Conservation (phyloP, 1,140 invertebrate genomes). For the Phocides pigmalion region DNA sequence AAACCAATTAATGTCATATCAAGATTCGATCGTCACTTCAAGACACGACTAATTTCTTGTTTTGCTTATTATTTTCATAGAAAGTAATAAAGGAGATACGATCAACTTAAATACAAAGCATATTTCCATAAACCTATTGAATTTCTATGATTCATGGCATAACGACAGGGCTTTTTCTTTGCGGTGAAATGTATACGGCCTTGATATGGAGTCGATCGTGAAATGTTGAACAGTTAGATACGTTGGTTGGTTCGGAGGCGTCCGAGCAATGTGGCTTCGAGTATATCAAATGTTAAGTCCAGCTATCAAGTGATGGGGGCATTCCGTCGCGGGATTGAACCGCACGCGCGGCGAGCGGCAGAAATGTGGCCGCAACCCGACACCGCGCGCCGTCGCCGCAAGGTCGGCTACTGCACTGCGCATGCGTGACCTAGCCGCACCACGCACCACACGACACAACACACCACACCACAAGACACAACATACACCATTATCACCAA, state of each 20-base stretch:
- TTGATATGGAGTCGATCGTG: conserved; percentile 35
- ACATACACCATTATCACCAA: conserved; percentile 9
- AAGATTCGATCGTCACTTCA: too few relatives aligned
- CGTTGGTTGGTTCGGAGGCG: conserved; percentile 50
- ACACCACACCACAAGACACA: conserved; percentile 12
- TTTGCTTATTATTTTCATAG: too few relatives aligned
- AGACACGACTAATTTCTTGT: too few relatives aligned
- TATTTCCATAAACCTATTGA: conserved; percentile 8
- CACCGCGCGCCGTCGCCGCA: conserved; percentile 59
- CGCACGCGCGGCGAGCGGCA: conserved; percentile 74
- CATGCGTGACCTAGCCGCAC: conserved; percentile 59
- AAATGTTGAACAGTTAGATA: conserved; percentile 50
- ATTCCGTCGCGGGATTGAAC: conserved; percentile 74
- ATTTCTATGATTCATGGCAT: conserved; percentile 6
- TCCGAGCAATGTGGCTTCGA: conserved; percentile 66
- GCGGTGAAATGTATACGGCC: conserved; percentile 31
- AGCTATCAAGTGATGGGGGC: conserved; percentile 75
- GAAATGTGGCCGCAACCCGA: conserved; percentile 75
- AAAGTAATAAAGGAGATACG: too few relatives aligned
- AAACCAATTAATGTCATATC: too few relatives aligned
- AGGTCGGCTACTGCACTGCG: conserved; percentile 80
- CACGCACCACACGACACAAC: conserved; percentile 19
- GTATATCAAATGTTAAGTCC: conserved; percentile 72
- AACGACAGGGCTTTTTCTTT: conserved; percentile 23
- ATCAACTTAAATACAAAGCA: too few relatives aligned